phyloP scores from a whole-genome alignment of 64 coral and sea anemone genomes.

The Hydrozoanthus tunicans region DNA sequence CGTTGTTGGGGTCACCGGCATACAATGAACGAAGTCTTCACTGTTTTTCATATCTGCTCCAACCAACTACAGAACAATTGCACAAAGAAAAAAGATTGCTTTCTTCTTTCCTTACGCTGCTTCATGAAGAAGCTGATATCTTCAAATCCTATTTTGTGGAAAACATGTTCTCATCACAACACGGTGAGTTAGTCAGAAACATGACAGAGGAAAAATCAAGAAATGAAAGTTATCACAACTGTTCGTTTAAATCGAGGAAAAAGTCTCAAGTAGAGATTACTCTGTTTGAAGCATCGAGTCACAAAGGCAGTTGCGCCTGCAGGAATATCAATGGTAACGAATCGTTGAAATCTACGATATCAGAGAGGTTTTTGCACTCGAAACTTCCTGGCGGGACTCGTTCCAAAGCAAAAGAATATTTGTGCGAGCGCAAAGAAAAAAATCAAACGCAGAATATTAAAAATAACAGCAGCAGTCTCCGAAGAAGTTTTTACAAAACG shows the following conservation, averaged over 20 bases:
- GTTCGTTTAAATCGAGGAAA: background rate
- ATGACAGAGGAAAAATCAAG: background rate
- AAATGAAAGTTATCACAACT: background rate
- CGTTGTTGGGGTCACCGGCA: slow-evolving; percentile 16
- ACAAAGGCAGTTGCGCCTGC: background rate
- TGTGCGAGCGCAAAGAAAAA: background rate
- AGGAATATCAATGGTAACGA: background rate
- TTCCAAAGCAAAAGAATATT: background rate
- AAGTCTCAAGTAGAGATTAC: background rate
- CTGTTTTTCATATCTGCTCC: slow-evolving; percentile 21
- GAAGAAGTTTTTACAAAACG: background rate
- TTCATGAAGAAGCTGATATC: slow-evolving; percentile 29
- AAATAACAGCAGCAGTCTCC: background rate
- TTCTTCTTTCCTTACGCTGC: background rate
- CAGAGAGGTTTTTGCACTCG: background rate
- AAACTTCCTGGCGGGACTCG: background rate
- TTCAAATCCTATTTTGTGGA: slow-evolving; percentile 8
- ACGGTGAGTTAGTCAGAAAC: background rate
- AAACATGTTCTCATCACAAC: background rate
- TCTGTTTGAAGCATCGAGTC: background rate
- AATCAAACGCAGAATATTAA: background rate
- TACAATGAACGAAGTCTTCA: slow-evolving; percentile 16
- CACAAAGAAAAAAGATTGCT: background rate
- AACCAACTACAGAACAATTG: background rate
- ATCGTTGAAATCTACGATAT: background rate